These are phyloP conservation scores for Manis pentadactyla DNA, from an alignment of 2,797 vertebrate genomes.

Conservation along the genomic window DNA sequence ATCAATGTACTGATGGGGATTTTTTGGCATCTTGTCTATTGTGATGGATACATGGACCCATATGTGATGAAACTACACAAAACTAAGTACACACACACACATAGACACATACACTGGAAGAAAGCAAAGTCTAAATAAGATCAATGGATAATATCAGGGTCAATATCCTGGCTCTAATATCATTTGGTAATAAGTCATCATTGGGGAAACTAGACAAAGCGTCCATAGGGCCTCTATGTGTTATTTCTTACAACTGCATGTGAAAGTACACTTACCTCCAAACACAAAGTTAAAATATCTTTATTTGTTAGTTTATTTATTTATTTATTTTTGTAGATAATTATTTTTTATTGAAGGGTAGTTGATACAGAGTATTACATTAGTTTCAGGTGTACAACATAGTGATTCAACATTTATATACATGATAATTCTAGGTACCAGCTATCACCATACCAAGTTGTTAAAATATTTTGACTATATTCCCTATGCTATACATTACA, in stretches of 20 bases:
- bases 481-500: too few relatives aligned
- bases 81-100: background rate
- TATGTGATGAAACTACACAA: background rate
- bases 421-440: too few relatives aligned
- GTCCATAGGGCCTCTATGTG: background rate
- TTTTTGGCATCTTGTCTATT: background rate
- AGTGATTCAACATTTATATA: too few relatives aligned
- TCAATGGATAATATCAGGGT: background rate
- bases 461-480: too few relatives aligned
- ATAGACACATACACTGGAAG: background rate
- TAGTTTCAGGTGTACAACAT: too few relatives aligned
- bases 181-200: background rate
- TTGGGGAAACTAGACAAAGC: background rate
- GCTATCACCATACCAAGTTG: too few relatives aligned
- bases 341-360: too few relatives aligned
- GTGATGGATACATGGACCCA: background rate
- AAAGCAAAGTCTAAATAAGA: background rate
- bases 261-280: background rate
- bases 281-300: background rate
- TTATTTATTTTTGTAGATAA: too few relatives aligned
- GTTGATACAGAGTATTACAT: too few relatives aligned
- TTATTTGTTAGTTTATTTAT: too few relatives aligned
- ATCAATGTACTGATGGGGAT: background rate
- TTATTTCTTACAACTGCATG: background rate
- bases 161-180: background rate